Percentiles rank a stretch among this genome's conserved stretches.
phyloP scores from a whole-genome alignment of 2,797 vertebrate genomes.

The Hylomyscus alleni region DNA sequence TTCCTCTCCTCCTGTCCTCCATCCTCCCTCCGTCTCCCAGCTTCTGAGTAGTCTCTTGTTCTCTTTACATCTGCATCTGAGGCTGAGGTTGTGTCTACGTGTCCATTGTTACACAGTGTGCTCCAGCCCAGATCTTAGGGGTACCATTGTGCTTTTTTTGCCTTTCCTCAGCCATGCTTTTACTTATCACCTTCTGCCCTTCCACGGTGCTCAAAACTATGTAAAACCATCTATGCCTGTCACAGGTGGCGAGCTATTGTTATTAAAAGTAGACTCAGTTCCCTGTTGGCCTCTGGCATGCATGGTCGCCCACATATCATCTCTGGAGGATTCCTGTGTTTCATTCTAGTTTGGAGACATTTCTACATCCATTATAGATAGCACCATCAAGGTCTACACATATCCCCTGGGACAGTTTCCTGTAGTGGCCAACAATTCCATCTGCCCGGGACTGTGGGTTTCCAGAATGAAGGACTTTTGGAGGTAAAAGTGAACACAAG shows the following conservation, averaged over 20 bases:
- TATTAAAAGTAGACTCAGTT: neutral
- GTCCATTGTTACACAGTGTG: too few relatives aligned
- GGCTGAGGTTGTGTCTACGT: accelerated
- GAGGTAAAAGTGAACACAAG: neutral
- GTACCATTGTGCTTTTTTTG: neutral
- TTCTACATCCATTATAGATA: neutral
- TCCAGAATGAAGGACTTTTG: neutral
- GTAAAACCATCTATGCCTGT: neutral
- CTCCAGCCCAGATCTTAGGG: neutral
- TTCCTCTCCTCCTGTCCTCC: neutral
- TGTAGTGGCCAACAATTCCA: neutral
- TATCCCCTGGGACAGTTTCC: neutral
- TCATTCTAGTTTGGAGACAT: neutral
- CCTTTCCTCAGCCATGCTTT: neutral
- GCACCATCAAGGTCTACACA: neutral
- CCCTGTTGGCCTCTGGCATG: neutral
- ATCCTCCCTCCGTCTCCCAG: neutral
- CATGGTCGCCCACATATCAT: neutral
- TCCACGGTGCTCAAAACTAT: neutral
- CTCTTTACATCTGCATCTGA: neutral
- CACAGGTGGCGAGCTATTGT: neutral
- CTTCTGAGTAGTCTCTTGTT: neutral
- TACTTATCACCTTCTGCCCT: neutral
- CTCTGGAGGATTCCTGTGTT: neutral
- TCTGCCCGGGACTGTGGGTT: neutral